These are phyloP conservation scores for Yoshiicerus persimilis DNA, from an alignment of 1,140 invertebrate species.

Conservation along the genomic window DNA sequence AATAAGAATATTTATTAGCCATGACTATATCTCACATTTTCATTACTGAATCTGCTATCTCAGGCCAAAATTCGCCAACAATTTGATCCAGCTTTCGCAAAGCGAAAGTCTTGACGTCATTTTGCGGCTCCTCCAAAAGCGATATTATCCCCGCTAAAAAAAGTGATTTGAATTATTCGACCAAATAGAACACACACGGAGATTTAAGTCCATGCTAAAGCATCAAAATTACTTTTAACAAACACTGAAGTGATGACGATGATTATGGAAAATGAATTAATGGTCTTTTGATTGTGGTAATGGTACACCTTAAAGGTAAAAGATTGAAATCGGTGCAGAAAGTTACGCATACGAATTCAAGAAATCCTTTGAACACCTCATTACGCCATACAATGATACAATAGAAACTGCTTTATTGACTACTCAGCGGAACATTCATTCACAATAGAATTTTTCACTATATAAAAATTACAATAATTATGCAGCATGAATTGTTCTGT, in stretches of 20 bases:
- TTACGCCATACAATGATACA: background rate
- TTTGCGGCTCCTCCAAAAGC: conserved; percentile 88
- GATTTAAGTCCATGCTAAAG: background rate
- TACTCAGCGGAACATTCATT: background rate
- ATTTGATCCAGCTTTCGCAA: conserved; percentile 85
- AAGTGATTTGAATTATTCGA: background rate
- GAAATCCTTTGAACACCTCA: background rate
- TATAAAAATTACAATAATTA: background rate
- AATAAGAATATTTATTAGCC: background rate
- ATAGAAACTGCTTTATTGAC: background rate
- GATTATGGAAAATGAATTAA: background rate
- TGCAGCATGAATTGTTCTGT: background rate
- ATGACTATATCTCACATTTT: conserved; percentile 73
- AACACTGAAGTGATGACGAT: background rate
- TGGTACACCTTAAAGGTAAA: background rate
- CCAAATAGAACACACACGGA: background rate
- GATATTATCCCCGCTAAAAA: conserved; percentile 85
- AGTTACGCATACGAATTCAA: background rate
- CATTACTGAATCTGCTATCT: conserved; percentile 95
- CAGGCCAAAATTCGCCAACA: conserved; percentile 97
- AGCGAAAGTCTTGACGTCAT: conserved; percentile 91
- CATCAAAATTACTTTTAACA: background rate
- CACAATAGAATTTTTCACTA: background rate
- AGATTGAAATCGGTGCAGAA: too few species aligned
- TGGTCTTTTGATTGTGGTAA: too few species aligned